Evolutionary conservation across 2,888 invertebrate species (phyloP), one percentile per base, ranked within the genome.

Genomic region (Portevinia maculata): DNA sequence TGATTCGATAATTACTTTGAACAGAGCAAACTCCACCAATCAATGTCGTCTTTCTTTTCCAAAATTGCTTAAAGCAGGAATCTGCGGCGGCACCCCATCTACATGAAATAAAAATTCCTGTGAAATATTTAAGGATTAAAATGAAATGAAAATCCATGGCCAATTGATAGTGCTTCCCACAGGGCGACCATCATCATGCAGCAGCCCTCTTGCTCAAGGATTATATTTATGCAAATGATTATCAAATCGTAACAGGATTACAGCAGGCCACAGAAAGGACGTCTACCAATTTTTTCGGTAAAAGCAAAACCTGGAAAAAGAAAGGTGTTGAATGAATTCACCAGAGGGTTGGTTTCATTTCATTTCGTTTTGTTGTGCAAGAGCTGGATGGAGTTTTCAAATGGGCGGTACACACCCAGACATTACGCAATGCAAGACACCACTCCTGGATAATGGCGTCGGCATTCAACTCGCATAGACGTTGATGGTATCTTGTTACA

Each of bases 141-240:
- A 41, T 24, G 60, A 55, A n/a, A 21, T 19, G 5, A 24, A 24
- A 24, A n/a, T n/a, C n/a, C 5, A 24, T 3, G 24, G 5, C 24
- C 13, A 13, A 19, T 8, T 9, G 41, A 30, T 15, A 13, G 24
- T 41, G n/a, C 9, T 13, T 8, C 2, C 48, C 37, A 15, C 32
- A 53, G 32, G 41, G 46, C 11, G 17, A 37, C 8, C 19, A 11
- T 15, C 24, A 13, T 6, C 34, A 55, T 30, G 39, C 39, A 55
- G 41, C 46, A 24, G 24, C 30, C 44, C 41, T 1, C 21, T 41
- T 39, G 19, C 11, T 3, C 32, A 75, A 13, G 8, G 55, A 48
- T 74, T 69, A 87, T 87, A 87, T 86, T 88, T 88, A 88, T 88
- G 88, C 88, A 88, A 88, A 88, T 88, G 87, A 88, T 88, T 88